Conservation (phyloP, 1,140 invertebrate genomes). For the Drosophila oshimai region DNA sequence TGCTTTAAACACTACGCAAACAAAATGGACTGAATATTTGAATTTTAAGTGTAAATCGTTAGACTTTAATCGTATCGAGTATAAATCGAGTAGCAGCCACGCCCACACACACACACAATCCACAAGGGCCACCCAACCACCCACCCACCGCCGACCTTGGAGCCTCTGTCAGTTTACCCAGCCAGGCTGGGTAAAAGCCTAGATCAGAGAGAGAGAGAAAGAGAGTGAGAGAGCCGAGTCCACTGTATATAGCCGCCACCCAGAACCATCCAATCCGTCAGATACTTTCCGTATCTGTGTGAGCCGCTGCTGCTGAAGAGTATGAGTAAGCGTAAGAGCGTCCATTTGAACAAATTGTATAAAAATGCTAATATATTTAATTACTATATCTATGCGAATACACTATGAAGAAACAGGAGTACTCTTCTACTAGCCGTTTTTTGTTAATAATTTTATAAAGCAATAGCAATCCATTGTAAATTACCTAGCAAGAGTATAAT, state of each 20-base stretch:
- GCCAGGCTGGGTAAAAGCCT: conserved; percentile 63
- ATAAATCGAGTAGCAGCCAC: conserved; percentile 58
- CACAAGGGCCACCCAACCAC: neutral
- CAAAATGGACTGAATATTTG: conserved; percentile 83
- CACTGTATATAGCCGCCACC: conserved; percentile 68
- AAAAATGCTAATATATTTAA: conserved; percentile 58
- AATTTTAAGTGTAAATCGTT: conserved; percentile 82
- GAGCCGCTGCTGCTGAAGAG: conserved; percentile 32
- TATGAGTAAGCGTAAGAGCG: neutral
- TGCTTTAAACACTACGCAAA: conserved; percentile 82
- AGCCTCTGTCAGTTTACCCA: conserved; percentile 57
- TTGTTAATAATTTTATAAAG: conserved; percentile 64
- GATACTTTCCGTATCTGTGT: conserved; percentile 3
- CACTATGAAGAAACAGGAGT: conserved; percentile 15
- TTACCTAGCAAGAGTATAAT: conserved; percentile 33
- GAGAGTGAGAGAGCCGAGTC: conserved; percentile 9
- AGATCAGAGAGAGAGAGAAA: conserved; percentile 54
- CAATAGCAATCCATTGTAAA: conserved; percentile 47
- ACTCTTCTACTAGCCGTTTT: conserved; percentile 47
- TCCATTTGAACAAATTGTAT: conserved; percentile 75
- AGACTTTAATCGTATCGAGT: conserved; percentile 76
- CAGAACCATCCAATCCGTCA: neutral
- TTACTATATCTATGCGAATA: conserved; percentile 37
- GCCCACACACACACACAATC: conserved; percentile 10
- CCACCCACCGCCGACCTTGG: conserved; percentile 3